Evolutionary conservation across 2,113 vertebrate species (phyloP), one percentile per base, ranked within the genome.

Genomic region (Pampusana beccarii): DNA sequence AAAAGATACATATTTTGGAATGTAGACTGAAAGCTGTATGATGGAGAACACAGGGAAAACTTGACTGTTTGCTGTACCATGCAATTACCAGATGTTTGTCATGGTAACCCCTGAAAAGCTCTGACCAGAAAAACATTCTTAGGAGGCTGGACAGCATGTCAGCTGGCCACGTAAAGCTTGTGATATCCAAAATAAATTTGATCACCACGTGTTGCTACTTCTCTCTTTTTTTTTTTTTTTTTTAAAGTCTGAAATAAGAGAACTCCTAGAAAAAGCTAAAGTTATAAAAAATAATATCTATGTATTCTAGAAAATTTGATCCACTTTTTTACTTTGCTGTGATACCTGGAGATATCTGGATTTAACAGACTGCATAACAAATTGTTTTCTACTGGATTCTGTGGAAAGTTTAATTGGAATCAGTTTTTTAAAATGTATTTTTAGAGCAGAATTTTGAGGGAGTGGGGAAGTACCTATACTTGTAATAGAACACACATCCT

Each of bases 41-140:
- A 75, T 69, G 54, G 46, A 93, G 64, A 96, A 88, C 79, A 82
- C 20, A 90, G 66, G 53, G 60, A 75, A 88, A 88, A 79, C 28
- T 83, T 95, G 90, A 75, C 92, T 88, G 29, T 73, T 91, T 90
- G 26, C 40, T 92, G 66, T 81, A 62, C 82, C 64, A 66, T 96
- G 89, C 69, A 93, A 71, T 86, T 95, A 80, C 88, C 92, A 97
- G 88, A 94, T 97, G 83, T 97, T 95, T 94, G 86, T 90, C 86
- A 74, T 93, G 86, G 69, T 88, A 95, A 92, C 83, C 73, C 10
- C 42, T 90, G 75, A 74, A 93, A 92, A 83, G 24, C 54, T 88
- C 53, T 94, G 79, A 95, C 67, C 62, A 93, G 70, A 80, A 79
- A 75, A 88, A 34, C 53, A 58, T 86, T 88, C 77, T 90, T 81